Evolutionary conservation across 2,797 vertebrate genomes (phyloP).

Genomic region (Alfaro cultratus): DNA sequence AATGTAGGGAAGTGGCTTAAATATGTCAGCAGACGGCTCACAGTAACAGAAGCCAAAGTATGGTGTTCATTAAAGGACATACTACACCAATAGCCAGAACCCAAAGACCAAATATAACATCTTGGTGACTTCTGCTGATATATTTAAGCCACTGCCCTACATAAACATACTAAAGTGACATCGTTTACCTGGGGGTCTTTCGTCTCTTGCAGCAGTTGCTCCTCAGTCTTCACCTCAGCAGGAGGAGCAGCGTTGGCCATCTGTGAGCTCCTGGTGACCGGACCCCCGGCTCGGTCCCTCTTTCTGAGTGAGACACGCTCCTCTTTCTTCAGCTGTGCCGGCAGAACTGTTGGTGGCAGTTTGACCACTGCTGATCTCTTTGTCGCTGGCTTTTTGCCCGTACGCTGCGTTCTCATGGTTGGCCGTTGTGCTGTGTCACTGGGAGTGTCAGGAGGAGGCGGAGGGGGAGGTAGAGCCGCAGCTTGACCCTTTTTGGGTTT

Average conservation of each 20-base stretch:
- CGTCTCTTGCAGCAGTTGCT: conserved; percentile 82
- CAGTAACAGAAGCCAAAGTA: too few relatives aligned
- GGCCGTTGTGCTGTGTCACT: conserved; percentile 78
- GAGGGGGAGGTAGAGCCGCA: conserved; percentile 69
- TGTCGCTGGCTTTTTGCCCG: conserved; percentile 71
- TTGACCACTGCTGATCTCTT: conserved; percentile 84
- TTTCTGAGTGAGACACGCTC: conserved; percentile 86
- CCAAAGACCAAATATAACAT: too few relatives aligned
- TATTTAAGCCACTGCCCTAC: too few relatives aligned
- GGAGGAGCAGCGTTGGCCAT: conserved; percentile 81
- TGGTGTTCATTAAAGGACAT: too few relatives aligned
- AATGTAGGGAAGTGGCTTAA: too few relatives aligned
- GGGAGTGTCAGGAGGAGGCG: conserved; percentile 68
- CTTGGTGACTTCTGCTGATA: too few relatives aligned
- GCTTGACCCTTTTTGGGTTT: conserved; percentile 79
- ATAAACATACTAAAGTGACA: not conserved
- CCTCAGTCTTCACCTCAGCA: conserved; percentile 85
- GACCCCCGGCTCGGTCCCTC: conserved; percentile 89
- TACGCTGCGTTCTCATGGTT: conserved; percentile 81
- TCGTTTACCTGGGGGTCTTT: conserved; percentile 87
- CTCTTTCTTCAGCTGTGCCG: conserved; percentile 82
- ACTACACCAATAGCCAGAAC: too few relatives aligned
- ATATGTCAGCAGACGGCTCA: too few relatives aligned
- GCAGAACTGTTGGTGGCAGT: conserved; percentile 58
- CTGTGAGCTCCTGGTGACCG: conserved; percentile 93